Base-by-base conservation (phyloP, 2,113 vertebrate species). In the Oenanthe melanoleuca region DNA sequence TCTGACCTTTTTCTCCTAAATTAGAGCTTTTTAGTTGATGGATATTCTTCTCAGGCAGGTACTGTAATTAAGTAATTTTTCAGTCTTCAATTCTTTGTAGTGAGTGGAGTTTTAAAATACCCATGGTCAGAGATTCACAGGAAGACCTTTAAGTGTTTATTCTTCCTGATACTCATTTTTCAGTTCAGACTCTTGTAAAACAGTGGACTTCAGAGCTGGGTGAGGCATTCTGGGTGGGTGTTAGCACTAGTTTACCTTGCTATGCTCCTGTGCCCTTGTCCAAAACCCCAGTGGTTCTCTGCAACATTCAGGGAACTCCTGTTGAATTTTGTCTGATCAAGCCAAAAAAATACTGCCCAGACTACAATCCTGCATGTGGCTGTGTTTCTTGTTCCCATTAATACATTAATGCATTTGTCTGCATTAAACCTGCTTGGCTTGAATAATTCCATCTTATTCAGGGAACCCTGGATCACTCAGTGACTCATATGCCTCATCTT, bases 31-130 rank as follows among this genome's bases (percentile, higher is more conserved):
- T 83, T 63, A 66, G 34, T 42, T 73, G n/a, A 50, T 73, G 38
- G 29, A 33, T 86, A 83, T 93, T 93, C 70, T 92, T 89, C 47
- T 80, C 21, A 75, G 84, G 37, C 53, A 92, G 31, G 42, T 91
- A 65, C 57, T 38, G 14, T 59, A 83, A 83, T 77, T 69, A 86
- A 84, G 23, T 63, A 21, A 38, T 84, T 71, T 86, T 86, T 86
- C 42, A 80, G 55, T 91, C 38, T 74, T 86, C 50, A 45, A 6
- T 73, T 77, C 50, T 90, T 70, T 53, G 31, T 86, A 77, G 53
- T 44, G 57, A 79, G 53, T 49, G 74, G 29, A 82, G 38, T 88
- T n/a, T 82, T 82, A 72, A 90, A 88, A 92, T 64, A 57, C 13
- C 31, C n/a, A 2, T 31, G 28, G 28, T 78, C 53, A 80, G 5